Base-by-base conservation (phyloP, 1,140 invertebrate species). In the Gyrodactylus salaris region DNA sequence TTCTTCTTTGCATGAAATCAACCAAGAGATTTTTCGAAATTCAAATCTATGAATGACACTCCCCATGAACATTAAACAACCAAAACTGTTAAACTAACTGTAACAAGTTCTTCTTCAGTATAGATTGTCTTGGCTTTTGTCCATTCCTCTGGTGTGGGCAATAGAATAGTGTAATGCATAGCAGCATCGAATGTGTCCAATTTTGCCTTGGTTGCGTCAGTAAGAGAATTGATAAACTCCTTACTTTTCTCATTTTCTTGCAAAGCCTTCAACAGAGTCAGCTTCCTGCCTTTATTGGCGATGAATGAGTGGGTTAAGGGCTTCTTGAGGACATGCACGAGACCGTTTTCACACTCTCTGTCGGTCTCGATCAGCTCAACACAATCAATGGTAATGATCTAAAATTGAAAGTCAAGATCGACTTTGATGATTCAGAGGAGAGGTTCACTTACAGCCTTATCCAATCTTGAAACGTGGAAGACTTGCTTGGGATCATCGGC, bases 301-400 rank as follows among this genome's bases (percentile, higher is more conserved):
- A 54, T 54, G 34, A 54, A 54, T 7, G 34, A n/a, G 34, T 54
- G 34, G 34, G 34, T 54, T n/a, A 54, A n/a, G n/a, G 34, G 34
- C n/a, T 25, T 71, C 25, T 25, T 25, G 21, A 71, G 21, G 20
- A 71, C 20, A n/a, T 71, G 70, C 20, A 71, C 25, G 1, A 71
- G 21, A 71, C 70, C 23, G 25, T 71, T 71, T 22, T 22, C 20
- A 25, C 70, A 71, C n/a, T 71, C 70, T 1, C 21, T 16, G 25
- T 71, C 70, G n/a, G 70, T 26, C 23, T 25, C 25, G 1, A 20
- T 71, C 1, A 71, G 25, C n/a, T 71, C 70, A 2, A 71, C 23
- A 71, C 70, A 71, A n/a, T 71, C 70, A 25, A 71, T 22, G n/a
- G 20, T 20, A 71, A 71, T 71, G 16, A 71, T 25, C 70, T 71